Conservation (phyloP, 2,888 invertebrate genomes). For the Melanophora roralis region DNA sequence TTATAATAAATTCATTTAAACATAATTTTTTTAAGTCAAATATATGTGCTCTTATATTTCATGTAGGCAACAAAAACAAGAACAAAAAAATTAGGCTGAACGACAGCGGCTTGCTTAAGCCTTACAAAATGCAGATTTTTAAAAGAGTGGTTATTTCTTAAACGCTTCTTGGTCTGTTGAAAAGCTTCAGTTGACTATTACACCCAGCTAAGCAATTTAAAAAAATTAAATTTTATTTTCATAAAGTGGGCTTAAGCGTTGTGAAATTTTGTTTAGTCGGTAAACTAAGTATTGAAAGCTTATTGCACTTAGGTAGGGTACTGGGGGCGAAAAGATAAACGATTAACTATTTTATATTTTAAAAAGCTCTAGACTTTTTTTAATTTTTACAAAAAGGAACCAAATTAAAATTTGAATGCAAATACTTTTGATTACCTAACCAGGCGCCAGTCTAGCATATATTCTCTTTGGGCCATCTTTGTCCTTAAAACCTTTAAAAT, state of each 20-base stretch:
- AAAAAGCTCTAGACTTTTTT: conserved; percentile 30
- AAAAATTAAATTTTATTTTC: no score
- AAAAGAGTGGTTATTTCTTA: no score
- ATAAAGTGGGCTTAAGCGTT: no score
- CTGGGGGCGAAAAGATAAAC: not conserved
- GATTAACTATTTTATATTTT: conserved; percentile 4
- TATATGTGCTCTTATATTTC: not conserved
- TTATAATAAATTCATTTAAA: conserved; percentile 23
- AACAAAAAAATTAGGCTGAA: not conserved
- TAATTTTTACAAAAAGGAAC: conserved; percentile 10
- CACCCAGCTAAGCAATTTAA: no score
- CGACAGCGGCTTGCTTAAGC: not conserved
- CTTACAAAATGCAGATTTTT: no score
- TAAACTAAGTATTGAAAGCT: no score
- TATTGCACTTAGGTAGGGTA: conserved; percentile 4
- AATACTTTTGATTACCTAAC: conserved; percentile 49
- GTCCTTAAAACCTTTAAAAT: not conserved
- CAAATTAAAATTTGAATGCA: conserved; percentile 44
- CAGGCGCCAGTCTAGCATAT: conserved; percentile 46
- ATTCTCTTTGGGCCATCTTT: not conserved
- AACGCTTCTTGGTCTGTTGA: no score
- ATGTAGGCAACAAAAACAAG: not conserved
- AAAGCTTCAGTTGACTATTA: no score
- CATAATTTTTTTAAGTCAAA: not conserved
- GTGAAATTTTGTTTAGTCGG: no score